Evolutionary conservation across 2,888 invertebrate genomes (phyloP), one percentile per base, ranked within the genome.

Genomic region (Germaria angustata): DNA sequence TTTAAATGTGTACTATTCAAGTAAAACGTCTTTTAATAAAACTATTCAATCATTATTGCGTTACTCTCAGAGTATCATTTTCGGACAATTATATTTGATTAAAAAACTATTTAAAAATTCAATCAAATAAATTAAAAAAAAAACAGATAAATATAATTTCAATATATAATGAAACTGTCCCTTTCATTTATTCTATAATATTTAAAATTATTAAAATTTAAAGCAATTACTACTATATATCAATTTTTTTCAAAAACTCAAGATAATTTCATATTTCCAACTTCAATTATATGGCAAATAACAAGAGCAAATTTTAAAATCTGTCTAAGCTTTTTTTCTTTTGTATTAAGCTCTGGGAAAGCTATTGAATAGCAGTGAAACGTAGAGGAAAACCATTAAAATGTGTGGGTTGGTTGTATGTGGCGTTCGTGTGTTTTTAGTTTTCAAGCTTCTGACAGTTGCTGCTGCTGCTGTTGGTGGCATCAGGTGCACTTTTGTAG

Each of bases 401-500:
- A 9, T 44, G 82, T 79, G 81, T 78, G 73, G 81, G 81, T 65
- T 57, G 76, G 15, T 36, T 46, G n/a, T 20, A 32, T 13, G 1
- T 5, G 22, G 9, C 22, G 46, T 5, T 9, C 34, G 36, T 49
- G 8, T 55, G 22, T 28, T 51, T 68, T 41, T 75, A 44, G 17
- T 55, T 55, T 75, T 44, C 2, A 53, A 81, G 76, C 81, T 81
- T 68, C 78, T 79, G 61, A 55, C 39, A 53, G 41, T 69, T 36
- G 15, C 13, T 61, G 44, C 11, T 55, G 66, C 20, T 51, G 75
- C 11, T 63, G 69, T 39, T 57, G 69, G 41, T 68, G 68, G 83
- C 80, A 80, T 80, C 83, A 83, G 83, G 83, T 83, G 83, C 76
- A 83, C 80, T 83, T 80, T 46, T 80, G 72, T 36, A 63, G 83